These are phyloP conservation scores for Antheraea mylitta DNA, from an alignment of 1,140 invertebrate genomes.

Conservation along the genomic window DNA sequence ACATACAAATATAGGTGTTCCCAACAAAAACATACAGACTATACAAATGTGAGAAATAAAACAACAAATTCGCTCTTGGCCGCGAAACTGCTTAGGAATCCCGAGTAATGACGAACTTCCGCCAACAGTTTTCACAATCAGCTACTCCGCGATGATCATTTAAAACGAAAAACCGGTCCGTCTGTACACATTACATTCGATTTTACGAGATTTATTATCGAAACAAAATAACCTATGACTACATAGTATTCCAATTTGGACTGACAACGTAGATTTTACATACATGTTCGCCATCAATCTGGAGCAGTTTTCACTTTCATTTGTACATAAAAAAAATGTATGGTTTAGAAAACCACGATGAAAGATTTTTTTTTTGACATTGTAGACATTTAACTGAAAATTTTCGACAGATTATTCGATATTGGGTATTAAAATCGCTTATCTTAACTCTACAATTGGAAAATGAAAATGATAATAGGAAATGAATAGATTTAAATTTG, in stretches of 20 bases:
- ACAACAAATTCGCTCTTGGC: background rate
- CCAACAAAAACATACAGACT: background rate
- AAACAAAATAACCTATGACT: background rate
- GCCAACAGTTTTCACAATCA: conserved; percentile 1
- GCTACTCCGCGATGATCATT: background rate
- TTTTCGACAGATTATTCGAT: too few species aligned
- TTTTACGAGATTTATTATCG: background rate
- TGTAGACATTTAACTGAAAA: too few species aligned
- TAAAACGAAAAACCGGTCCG: background rate
- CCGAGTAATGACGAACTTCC: background rate
- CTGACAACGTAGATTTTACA: too few species aligned
- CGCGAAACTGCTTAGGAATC: background rate
- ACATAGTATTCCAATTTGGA: background rate
- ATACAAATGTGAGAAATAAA: background rate
- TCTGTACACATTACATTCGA: background rate
- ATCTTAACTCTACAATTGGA: too few species aligned
- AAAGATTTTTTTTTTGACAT: too few species aligned
- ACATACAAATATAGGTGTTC: background rate
- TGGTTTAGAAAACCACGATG: too few species aligned
- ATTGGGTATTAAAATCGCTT: too few species aligned
- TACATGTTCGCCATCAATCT: too few species aligned
- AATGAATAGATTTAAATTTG: too few species aligned
- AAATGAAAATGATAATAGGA: too few species aligned
- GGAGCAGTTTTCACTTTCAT: too few species aligned
- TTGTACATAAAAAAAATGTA: too few species aligned